These are phyloP conservation scores for Ctenodactylus gundi DNA, from an alignment of 2,113 vertebrate species.

Conservation along the genomic window DNA sequence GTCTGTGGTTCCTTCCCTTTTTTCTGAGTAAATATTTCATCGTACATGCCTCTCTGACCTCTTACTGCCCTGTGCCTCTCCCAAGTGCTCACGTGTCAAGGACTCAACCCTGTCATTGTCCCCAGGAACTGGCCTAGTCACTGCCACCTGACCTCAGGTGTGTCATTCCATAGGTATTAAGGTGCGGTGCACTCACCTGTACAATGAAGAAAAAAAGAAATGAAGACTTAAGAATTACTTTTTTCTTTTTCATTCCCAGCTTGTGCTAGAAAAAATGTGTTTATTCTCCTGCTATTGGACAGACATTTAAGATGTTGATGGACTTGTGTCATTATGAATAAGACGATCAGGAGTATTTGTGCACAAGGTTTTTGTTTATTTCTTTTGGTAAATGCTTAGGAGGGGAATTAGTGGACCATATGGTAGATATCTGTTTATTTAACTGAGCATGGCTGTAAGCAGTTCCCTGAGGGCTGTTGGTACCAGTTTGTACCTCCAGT, in stretches of 20 bases:
- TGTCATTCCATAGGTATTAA: background rate
- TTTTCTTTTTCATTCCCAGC: background rate
- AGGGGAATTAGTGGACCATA: background rate
- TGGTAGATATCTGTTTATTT: background rate
- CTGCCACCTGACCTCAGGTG: background rate
- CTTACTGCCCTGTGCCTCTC: background rate
- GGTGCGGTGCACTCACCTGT: background rate
- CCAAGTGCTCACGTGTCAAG: background rate
- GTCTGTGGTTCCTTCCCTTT: background rate
- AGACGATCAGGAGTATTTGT: background rate
- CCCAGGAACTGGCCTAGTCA: background rate
- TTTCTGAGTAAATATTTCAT: background rate
- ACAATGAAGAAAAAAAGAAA: background rate
- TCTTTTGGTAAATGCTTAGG: background rate
- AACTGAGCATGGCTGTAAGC: background rate
- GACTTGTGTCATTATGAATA: background rate
- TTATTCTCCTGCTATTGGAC: background rate
- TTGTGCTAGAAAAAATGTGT: background rate
- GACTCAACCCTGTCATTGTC: background rate
- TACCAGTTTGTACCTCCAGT: background rate
- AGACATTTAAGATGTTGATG: background rate
- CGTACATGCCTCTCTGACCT: background rate
- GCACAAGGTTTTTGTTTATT: background rate
- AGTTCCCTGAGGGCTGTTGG: background rate
- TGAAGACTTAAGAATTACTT: background rate